Base-by-base conservation (phyloP, 2,797 vertebrate genomes). In the Sebastes diaconus region DNA sequence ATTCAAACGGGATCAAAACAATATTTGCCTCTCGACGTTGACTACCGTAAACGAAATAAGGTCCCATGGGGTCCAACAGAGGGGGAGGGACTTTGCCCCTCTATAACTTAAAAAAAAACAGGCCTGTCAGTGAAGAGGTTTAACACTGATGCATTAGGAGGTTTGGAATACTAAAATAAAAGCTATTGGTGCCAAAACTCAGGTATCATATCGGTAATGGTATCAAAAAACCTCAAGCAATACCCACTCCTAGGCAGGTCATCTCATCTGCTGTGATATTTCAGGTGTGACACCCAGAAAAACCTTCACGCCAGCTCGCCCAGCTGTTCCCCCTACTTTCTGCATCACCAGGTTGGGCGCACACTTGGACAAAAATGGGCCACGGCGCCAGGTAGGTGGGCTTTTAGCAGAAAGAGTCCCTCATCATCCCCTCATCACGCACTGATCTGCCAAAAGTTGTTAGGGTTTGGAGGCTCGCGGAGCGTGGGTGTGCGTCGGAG, bases 401-500 rank as follows among this genome's bases (percentile, higher is more conserved):
- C 92, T 88, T 89, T 93, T 90, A 90, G 84, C 73, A 46, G 60
- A 66, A 69, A 87, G 78, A 68, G 77, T 86, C 90, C 85, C 91
- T 90, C 90, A 90, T 93, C 91, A 89, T 85, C 86, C 64, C 75
- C 85, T 90, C 89, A 89, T 92, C 89, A 86, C 8, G 22, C 77
- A 75, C 90, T 73, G 78, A 90, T 90, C 93, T 94, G 94, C 91
- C 93, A 94, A 87, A 90, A 90, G 82, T 90, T 89, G 94, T 95
- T 94, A 93, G 76, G 90, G 85, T 92, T 84, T 88, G 87, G 91
- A 87, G 90, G 88, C 88, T 90, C 70, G 87, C 29, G 13, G 78
- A 86, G 92, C 77, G 92, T 82, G 95, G 95, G 93, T 87, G 94
- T 93, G 93, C 91, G 92, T 91, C 86, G 94, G 92, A 93, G 95